These are phyloP conservation scores for Tapirus terrestris DNA, from an alignment of 2,113 vertebrate genomes.

Conservation along the genomic window DNA sequence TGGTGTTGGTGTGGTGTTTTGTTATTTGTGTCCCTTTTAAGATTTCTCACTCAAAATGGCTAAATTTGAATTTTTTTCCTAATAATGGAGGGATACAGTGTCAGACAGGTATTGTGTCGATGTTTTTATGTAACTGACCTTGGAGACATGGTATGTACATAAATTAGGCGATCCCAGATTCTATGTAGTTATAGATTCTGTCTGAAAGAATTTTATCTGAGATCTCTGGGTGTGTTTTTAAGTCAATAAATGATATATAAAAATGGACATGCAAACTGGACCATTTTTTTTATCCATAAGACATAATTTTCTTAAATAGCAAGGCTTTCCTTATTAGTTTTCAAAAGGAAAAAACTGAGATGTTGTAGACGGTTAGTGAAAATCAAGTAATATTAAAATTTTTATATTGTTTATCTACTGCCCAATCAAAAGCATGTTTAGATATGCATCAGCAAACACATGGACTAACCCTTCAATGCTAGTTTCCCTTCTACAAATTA, in stretches of 20 bases:
- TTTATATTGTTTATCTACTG: neutral
- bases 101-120: neutral
- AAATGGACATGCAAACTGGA: neutral
- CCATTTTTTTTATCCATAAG: neutral
- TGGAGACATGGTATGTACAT: neutral
- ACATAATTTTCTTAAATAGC: neutral
- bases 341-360: neutral
- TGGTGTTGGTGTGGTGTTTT: neutral
- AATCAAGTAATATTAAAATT: neutral
- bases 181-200: neutral
- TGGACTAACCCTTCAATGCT: neutral
- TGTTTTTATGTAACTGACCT: neutral
- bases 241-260: neutral
- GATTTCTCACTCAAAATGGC: slow-evolving; percentile 43
- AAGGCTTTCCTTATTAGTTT: neutral
- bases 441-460: neutral
- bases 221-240: neutral
- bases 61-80: neutral
- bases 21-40: neutral
- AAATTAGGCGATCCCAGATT: neutral
- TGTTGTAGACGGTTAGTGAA: neutral
- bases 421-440: neutral
- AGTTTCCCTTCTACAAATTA: neutral
- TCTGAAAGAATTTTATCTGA: neutral
- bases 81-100: neutral